Evolutionary conservation across 2,797 vertebrate species (phyloP).

Genomic region (Microtus obscurus): DNA sequence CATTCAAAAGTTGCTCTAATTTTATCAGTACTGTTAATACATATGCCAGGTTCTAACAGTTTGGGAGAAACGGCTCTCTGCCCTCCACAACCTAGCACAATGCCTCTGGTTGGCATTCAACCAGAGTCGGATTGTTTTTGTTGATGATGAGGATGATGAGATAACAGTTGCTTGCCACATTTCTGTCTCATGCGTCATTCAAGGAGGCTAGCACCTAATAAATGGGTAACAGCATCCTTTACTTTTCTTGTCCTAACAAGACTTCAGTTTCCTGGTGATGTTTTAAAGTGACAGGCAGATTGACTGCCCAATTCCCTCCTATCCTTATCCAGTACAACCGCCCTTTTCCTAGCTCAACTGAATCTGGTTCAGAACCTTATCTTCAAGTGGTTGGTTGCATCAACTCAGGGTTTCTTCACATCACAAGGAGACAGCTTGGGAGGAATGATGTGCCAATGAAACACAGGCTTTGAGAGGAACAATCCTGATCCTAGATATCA

Average conservation of each 20-base stretch:
- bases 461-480: slow-evolving; percentile 73
- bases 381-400: slow-evolving; percentile 58
- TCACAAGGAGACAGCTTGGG: slow-evolving; percentile 77
- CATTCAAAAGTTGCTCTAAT: slow-evolving; percentile 10
- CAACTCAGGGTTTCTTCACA: slow-evolving; percentile 77
- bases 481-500: slow-evolving; percentile 61
- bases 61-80: neutral
- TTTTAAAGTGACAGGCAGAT: slow-evolving; percentile 1
- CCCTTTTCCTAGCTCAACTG: neutral
- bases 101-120: slow-evolving; percentile 48
- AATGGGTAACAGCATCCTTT: neutral
- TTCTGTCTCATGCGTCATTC: neutral
- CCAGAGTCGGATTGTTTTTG: slow-evolving; percentile 1
- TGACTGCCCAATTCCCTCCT: neutral
- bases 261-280: neutral
- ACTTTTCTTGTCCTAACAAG: slow-evolving; percentile 37
- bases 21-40: neutral
- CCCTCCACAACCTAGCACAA: neutral
- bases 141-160: neutral
- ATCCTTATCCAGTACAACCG: neutral
- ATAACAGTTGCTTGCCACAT: slow-evolving; percentile 49
- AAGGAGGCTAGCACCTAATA: neutral
- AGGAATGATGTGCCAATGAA: slow-evolving; percentile 77
- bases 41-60: neutral
- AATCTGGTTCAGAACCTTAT: slow-evolving; percentile 34